Conservation (phyloP, 2,888 invertebrate genomes). For the Galerucella pusilla region DNA sequence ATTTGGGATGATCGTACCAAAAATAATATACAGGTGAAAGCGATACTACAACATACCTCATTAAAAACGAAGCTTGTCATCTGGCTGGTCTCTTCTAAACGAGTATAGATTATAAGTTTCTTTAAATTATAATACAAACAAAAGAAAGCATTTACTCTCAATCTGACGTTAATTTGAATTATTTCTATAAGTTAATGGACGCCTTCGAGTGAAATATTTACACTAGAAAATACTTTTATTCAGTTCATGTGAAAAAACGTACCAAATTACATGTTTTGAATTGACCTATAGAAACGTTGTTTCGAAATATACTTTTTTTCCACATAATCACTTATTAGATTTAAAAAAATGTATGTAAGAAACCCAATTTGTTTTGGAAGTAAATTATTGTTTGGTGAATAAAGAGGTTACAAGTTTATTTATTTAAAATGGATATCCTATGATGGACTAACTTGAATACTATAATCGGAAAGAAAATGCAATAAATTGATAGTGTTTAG, state of each 20-base stretch:
- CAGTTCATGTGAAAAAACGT: not conserved
- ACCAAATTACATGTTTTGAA: not conserved
- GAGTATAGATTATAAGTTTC: not conserved
- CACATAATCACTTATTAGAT: too few relatives aligned
- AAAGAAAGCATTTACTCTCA: not conserved
- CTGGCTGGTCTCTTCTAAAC: not conserved
- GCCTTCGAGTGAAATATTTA: not conserved
- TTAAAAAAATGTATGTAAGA: too few relatives aligned
- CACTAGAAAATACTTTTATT: not conserved
- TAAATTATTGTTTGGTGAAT: too few relatives aligned
- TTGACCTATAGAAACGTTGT: not conserved
- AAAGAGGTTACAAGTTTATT: too few relatives aligned
- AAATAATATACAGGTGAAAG: slow-evolving; percentile 4
- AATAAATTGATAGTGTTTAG: too few relatives aligned
- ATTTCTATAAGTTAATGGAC: not conserved
- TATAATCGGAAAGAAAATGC: too few relatives aligned
- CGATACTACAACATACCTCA: not conserved
- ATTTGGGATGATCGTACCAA: not conserved
- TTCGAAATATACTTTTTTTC: not conserved
- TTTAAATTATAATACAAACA: not conserved
- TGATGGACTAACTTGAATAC: too few relatives aligned
- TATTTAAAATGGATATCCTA: too few relatives aligned
- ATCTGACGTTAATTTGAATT: slow-evolving; percentile 4
- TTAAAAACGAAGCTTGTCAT: slow-evolving; percentile 1
- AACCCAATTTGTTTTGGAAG: too few relatives aligned